A percentile compares a stretch with the other conserved stretches of the same genome.
phyloP scores from a whole-genome alignment of 2,113 vertebrate species.

The Sander lucioperca region DNA sequence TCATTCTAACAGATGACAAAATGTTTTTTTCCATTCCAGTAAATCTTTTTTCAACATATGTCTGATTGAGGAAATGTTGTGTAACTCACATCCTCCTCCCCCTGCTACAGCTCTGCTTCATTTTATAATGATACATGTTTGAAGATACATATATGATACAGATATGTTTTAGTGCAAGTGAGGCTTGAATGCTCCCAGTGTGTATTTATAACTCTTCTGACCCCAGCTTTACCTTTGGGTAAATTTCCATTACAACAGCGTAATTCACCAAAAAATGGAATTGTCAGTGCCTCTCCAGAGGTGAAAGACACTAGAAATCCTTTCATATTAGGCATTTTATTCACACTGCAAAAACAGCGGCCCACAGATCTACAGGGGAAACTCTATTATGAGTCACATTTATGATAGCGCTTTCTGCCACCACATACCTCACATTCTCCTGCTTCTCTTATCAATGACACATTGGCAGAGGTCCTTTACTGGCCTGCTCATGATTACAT shows the following conservation, averaged over 20 bases:
- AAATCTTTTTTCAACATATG: conserved; percentile 48
- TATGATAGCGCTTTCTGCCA: conserved; percentile 26
- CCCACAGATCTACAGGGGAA: conserved; percentile 41
- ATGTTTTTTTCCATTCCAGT: conserved; percentile 28
- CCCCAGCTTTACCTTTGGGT: conserved; percentile 49
- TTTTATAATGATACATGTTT: conserved; percentile 59
- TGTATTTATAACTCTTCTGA: conserved; percentile 62
- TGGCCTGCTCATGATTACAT: conserved; percentile 53
- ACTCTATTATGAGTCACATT: conserved; percentile 66
- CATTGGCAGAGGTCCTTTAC: conserved; percentile 56
- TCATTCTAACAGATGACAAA: conserved; percentile 46
- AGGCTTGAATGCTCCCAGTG: conserved; percentile 43
- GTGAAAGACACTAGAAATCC: conserved; percentile 52
- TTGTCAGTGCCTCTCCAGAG: conserved; percentile 36
- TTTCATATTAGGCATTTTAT: conserved; percentile 42
- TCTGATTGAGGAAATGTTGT: conserved; percentile 60
- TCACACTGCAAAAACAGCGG: conserved; percentile 18
- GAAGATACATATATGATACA: conserved; percentile 44
- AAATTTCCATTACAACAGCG: conserved; percentile 52
- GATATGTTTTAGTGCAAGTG: conserved; percentile 33
- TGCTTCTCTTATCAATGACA: conserved; percentile 65
- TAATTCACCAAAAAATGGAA: conserved; percentile 54
- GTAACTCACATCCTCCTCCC: conserved; percentile 14
- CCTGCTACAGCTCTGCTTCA: conserved; percentile 7
- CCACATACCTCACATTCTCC: conserved; percentile 52